A percentile compares a stretch with the other conserved stretches of the same genome.
Evolutionary conservation across 2,113 vertebrate genomes (phyloP).

Genomic region (Tiliqua scincoides): DNA sequence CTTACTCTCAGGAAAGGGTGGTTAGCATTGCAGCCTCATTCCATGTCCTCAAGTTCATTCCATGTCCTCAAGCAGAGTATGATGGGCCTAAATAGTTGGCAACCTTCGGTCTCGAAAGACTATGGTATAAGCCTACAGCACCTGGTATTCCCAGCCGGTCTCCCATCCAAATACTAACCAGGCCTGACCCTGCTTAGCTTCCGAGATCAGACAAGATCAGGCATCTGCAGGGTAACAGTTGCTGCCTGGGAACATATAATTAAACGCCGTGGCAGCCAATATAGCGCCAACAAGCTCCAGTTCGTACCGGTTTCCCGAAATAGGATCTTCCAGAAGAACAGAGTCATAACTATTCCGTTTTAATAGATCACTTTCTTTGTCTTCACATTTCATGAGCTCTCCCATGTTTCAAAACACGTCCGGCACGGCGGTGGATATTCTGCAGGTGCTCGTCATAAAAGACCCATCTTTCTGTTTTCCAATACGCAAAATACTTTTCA

Average conservation of each 20-base stretch:
- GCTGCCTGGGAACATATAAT: not conserved
- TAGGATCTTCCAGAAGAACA: not conserved
- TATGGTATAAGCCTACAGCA: too few relatives aligned
- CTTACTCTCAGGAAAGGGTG: too few relatives aligned
- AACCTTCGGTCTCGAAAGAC: too few relatives aligned
- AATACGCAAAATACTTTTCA: too few relatives aligned
- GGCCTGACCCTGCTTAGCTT: too few relatives aligned
- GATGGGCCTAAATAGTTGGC: not conserved
- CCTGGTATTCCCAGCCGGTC: too few relatives aligned
- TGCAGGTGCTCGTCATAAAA: too few relatives aligned
- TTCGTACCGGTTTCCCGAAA: not conserved
- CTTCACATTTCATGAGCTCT: not conserved
- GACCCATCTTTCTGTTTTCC: too few relatives aligned
- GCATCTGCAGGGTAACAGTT: too few relatives aligned
- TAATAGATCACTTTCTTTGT: not conserved
- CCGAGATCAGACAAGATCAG: too few relatives aligned
- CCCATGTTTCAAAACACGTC: not conserved
- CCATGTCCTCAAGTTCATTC: not conserved
- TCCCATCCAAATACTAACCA: too few relatives aligned
- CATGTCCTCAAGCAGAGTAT: not conserved
- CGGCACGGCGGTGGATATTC: too few relatives aligned
- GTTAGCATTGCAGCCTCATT: not conserved
- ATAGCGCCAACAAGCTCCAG: not conserved
- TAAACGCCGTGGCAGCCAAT: not conserved
- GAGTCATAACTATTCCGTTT: not conserved